Evolutionary conservation across 2,888 invertebrate genomes (phyloP).

Genomic region (Hirudinaria manillensis): DNA sequence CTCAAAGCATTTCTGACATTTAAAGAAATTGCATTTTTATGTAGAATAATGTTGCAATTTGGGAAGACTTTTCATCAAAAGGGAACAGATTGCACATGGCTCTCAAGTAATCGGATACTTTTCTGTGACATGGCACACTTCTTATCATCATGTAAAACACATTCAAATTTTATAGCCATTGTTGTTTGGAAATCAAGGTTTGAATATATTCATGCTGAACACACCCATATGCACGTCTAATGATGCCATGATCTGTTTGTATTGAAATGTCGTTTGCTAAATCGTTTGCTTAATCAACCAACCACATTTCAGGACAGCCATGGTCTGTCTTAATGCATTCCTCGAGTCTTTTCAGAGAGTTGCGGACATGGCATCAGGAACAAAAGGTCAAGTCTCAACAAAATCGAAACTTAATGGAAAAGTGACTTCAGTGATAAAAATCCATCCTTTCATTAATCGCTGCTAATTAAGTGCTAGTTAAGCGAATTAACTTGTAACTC

Average conservation of each 20-base stretch:
- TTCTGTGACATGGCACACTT: background rate
- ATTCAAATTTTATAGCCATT: background rate
- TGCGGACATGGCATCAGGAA: conserved; percentile 90
- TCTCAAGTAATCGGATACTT: conserved; percentile 25
- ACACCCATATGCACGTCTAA: background rate
- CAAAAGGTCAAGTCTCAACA: conserved; percentile 68
- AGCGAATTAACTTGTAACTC: too few species aligned
- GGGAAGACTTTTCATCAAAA: conserved; percentile 35
- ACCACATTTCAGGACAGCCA: background rate
- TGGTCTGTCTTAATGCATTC: conserved; percentile 58
- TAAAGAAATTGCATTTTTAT: background rate
- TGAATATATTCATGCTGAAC: background rate
- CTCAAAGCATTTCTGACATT: too few species aligned
- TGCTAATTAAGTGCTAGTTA: background rate
- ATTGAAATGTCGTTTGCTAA: background rate
- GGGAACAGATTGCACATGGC: conserved; percentile 28
- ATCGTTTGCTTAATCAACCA: too few species aligned
- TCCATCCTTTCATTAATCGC: background rate
- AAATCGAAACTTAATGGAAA: background rate
- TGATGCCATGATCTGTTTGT: background rate
- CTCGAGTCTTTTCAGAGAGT: conserved; percentile 96
- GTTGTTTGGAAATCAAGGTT: background rate
- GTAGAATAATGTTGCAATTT: conserved; percentile 31
- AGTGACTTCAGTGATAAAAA: background rate
- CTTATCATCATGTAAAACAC: background rate